Evolutionary conservation across 1,140 invertebrate species (phyloP).

Genomic region (Zaprionus lachaisei): DNA sequence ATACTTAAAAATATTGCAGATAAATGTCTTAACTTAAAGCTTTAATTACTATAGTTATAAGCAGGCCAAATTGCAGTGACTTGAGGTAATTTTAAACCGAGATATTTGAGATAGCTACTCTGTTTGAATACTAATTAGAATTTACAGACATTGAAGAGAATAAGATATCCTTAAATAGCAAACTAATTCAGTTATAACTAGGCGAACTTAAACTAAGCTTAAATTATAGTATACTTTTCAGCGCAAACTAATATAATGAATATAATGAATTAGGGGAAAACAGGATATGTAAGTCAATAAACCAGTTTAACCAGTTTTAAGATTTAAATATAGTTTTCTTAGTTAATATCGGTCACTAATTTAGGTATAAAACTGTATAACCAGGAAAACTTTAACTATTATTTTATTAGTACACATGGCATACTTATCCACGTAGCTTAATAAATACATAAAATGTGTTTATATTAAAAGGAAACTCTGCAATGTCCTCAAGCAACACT

Average conservation of each 20-base stretch:
- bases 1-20: not conserved
- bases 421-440: slow-evolving; percentile 4
- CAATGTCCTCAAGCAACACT: slow-evolving; percentile 43
- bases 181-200: not conserved
- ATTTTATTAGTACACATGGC: not conserved
- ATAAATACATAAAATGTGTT: slow-evolving; percentile 15
- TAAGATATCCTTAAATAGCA: not conserved
- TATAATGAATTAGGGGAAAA: too few relatives aligned
- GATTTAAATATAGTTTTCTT: not conserved
- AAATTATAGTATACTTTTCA: slow-evolving; percentile 7
- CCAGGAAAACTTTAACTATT: not conserved
- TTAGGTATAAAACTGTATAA: not conserved
- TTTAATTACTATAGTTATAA: not conserved
- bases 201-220: not conserved
- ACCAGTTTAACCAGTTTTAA: too few relatives aligned
- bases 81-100: not conserved
- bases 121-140: not conserved
- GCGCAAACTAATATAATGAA: not conserved
- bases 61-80: not conserved
- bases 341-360: not conserved
- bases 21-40: not conserved
- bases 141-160: not conserved
- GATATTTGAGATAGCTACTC: not conserved
- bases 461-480: not conserved
- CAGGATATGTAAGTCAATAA: too few relatives aligned